Conservation (phyloP, 2,113 vertebrate species). For the Willisornis vidua region DNA sequence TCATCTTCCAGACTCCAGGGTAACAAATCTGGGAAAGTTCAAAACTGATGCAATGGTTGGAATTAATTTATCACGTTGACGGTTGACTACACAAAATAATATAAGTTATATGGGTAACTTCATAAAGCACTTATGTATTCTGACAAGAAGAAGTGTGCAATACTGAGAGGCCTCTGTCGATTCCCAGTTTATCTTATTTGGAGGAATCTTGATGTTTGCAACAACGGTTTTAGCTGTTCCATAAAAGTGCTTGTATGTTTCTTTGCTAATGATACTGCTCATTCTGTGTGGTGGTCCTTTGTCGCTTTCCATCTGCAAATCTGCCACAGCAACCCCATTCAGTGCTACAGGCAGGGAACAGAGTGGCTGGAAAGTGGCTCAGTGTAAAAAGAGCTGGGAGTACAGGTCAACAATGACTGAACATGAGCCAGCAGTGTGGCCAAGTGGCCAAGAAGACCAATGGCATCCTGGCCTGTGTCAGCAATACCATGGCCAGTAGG, state of each 20-base stretch:
- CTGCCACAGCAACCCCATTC: neutral
- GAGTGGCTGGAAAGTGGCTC: neutral
- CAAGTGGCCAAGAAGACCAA: neutral
- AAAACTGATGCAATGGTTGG: neutral
- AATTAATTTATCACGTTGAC: neutral
- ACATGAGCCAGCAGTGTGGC: neutral
- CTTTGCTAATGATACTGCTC: neutral
- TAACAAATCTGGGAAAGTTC: neutral
- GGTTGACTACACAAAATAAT: neutral
- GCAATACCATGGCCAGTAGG: neutral
- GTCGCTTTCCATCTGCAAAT: constrained; percentile 9
- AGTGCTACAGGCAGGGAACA: neutral
- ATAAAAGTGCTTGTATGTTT: neutral
- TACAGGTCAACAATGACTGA: neutral
- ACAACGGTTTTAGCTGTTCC: neutral
- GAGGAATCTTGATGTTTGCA: neutral
- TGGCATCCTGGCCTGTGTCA: neutral
- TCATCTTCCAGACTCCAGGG: neutral
- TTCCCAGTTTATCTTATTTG: neutral
- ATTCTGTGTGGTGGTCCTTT: neutral
- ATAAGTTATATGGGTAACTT: neutral
- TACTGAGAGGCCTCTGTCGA: neutral
- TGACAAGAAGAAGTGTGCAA: neutral
- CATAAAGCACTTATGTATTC: neutral
- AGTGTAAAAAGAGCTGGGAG: neutral